Conservation (phyloP, 2,888 invertebrate species). For the Euspilapteryx auroguttella region DNA sequence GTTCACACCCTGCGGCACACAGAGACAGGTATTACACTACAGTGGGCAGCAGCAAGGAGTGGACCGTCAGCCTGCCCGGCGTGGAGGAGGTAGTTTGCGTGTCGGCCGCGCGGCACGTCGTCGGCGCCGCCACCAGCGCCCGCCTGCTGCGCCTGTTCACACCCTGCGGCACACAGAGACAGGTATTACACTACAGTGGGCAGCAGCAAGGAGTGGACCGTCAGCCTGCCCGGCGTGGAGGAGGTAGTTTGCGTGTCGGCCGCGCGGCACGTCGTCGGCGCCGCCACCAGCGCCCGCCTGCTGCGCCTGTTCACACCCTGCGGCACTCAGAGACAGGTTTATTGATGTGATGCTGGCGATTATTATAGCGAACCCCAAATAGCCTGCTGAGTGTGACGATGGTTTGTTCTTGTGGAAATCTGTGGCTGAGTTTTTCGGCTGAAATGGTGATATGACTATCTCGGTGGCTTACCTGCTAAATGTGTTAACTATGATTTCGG, state of each 20-base stretch:
- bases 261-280: conserved; percentile 71
- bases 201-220: not conserved
- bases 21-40: conserved; percentile 66
- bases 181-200: conserved; percentile 29
- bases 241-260: no score
- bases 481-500: no score
- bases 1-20: conserved; percentile 85
- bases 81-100: no score
- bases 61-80: no score
- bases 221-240: no score
- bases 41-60: not conserved
- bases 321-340: conserved; percentile 72
- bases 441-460: no score
- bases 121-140: conserved; percentile 77
- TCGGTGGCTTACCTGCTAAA: no score
- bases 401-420: no score
- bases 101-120: no score
- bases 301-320: conserved; percentile 74
- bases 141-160: conserved; percentile 83
- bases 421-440: no score
- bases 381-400: no score
- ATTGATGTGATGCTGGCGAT: conserved; percentile 3
- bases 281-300: conserved; percentile 68
- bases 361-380: conserved; percentile 1
- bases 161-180: conserved; percentile 84